Conservation (phyloP, 1,140 invertebrate species). For the Fopius arisanus region DNA sequence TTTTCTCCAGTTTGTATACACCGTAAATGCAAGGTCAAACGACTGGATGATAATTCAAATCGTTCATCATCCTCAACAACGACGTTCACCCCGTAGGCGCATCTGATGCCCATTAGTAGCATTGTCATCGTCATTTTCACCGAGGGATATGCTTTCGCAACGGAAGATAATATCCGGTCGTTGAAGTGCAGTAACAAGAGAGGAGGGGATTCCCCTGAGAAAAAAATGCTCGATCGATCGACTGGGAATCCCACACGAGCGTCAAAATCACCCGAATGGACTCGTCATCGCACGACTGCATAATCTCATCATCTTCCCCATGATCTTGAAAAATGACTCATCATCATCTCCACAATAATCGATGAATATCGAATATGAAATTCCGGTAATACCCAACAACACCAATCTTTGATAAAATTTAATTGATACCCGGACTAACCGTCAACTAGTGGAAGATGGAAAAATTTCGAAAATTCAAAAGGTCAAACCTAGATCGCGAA, state of each 20-base stretch:
- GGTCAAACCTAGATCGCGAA: too few relatives aligned
- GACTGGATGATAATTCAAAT: constrained; percentile 9
- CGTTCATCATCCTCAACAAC: constrained; percentile 10
- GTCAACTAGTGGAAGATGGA: too few relatives aligned
- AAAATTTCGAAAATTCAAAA: too few relatives aligned
- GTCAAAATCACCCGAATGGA: background rate
- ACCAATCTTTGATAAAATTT: too few relatives aligned
- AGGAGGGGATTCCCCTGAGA: background rate
- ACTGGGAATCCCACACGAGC: background rate
- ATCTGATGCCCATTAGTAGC: background rate
- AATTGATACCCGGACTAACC: too few relatives aligned
- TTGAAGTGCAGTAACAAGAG: background rate
- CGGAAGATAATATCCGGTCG: constrained; percentile 2
- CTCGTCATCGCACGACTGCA: background rate
- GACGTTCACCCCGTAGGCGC: background rate
- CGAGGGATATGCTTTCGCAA: constrained; percentile 3
- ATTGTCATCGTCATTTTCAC: constrained; percentile 12
- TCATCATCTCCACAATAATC: background rate
- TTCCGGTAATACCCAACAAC: too few relatives aligned
- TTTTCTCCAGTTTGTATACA: background rate
- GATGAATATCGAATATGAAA: background rate
- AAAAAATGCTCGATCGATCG: background rate
- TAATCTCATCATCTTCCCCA: too few relatives aligned
- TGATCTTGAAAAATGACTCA: background rate
- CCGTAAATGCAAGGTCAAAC: constrained; percentile 1